Evolutionary conservation across 2,888 invertebrate species (phyloP), one percentile per base, ranked within the genome.

Genomic region (Nowickia ferox): DNA sequence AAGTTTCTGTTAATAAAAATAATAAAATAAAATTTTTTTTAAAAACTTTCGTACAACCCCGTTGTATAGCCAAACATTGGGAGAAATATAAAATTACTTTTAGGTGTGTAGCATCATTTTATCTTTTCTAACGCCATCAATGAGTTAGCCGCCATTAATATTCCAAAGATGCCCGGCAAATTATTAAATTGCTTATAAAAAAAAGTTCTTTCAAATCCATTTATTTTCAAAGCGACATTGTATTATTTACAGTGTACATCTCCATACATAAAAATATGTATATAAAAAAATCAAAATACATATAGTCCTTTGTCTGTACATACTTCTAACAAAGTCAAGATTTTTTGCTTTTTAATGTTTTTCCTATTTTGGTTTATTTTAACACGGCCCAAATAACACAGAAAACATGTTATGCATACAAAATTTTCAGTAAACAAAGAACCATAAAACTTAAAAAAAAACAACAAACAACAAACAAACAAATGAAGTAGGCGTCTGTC

Each of bases 401-500:
- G 38, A 59, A 86, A 86, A 86, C 86, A 86, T 86, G 86, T 79
- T 83, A 59, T 79, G 86, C 83, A 86, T 86, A 86, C 71, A 55
- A 83, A 86, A 46, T 81, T 76, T 83, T 57, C 48, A 65, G 13
- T 61, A 80, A n/a, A 63, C 3, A 11, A 5, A 42, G 15, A 65
- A 11, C 5, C 0, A 30, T 30, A 30, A 5, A 30, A 30, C 30
- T 30, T 30, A 53, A 61, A 55, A 9, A 11, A 76, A 15, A 13
- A 68, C 44, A 51, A 69, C 65, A 76, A 77, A 72, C n/a, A n/a
- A 77, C 30, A 46, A 48, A 66, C 51, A 71, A 48, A 30, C 13
- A 9, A 71, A 83, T 57, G 30, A 69, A 51, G 76, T 40, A 30
- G 76, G 82, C 82, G 71, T 0, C 1, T 1, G 65, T 65, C 44